Conservation (phyloP, 2,888 invertebrate genomes). For the Stenotaenia linearis region DNA sequence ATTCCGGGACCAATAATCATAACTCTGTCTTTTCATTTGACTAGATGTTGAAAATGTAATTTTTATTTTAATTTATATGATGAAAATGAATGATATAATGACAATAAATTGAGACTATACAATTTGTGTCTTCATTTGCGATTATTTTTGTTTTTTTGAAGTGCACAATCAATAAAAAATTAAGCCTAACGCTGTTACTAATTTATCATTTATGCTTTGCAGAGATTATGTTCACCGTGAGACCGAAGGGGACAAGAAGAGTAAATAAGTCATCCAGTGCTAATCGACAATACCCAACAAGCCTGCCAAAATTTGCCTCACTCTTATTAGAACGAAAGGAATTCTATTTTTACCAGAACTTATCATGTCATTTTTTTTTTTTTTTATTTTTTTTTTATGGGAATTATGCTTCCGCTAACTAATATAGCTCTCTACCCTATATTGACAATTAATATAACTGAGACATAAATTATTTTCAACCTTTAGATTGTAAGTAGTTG, state of each 20-base stretch:
- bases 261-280: not conserved
- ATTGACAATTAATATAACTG: not conserved
- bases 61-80: not conserved
- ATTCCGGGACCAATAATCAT: not conserved
- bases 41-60: not conserved
- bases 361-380: not conserved
- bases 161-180: not conserved
- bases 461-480: not conserved
- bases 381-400: not conserved
- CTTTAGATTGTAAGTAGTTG: not conserved
- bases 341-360: not conserved
- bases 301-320: not conserved
- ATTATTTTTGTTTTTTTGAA: not conserved
- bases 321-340: not conserved
- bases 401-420: not conserved
- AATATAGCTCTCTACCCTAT: not conserved
- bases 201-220: not conserved
- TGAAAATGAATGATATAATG: not conserved
- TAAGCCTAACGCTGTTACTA: not conserved
- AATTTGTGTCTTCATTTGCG: not conserved
- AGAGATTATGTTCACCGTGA: not conserved
- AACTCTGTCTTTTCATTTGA: not conserved
- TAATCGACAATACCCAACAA: not conserved
- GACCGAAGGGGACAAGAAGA: not conserved
- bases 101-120: not conserved